These are phyloP conservation scores for Physocephala rufipes DNA, from an alignment of 2,888 invertebrate genomes.

Conservation along the genomic window DNA sequence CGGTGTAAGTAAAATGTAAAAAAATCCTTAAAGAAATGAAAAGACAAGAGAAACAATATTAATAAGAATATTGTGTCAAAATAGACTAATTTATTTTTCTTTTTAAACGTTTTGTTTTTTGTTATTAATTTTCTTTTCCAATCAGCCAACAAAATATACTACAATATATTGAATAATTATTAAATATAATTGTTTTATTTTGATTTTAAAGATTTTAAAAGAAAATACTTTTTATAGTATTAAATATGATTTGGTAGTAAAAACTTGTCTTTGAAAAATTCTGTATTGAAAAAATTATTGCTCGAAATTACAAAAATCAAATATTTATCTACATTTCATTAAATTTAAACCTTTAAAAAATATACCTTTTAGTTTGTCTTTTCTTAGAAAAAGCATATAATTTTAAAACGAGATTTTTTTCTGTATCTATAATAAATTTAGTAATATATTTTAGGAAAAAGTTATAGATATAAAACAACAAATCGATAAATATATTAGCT, in stretches of 20 bases:
- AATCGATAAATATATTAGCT: slow-evolving; percentile 13
- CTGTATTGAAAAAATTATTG: slow-evolving; percentile 19
- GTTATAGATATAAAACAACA: neutral
- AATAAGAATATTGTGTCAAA: no score
- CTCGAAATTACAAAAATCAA: slow-evolving; percentile 6
- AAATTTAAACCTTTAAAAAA: no score
- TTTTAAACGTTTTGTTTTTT: no score
- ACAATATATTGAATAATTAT: no score
- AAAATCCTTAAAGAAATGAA: neutral
- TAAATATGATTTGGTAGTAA: slow-evolving; percentile 4
- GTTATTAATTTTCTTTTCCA: no score
- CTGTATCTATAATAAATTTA: slow-evolving; percentile 60
- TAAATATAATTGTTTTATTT: no score
- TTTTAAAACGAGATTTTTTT: slow-evolving; percentile 50
- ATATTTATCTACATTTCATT: no score
- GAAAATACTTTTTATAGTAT: neutral
- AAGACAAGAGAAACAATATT: neutral
- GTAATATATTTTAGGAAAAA: slow-evolving; percentile 49
- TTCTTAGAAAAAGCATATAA: neutral
- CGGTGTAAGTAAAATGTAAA: slow-evolving; percentile 74
- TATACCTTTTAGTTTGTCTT: no score
- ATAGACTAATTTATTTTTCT: no score
- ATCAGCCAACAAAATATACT: no score
- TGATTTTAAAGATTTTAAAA: no score
- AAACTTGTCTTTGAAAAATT: neutral